Evolutionary conservation across 2,797 vertebrate genomes (phyloP), one percentile per base, ranked within the genome.

Genomic region (Arnoldichthys spilopterus): DNA sequence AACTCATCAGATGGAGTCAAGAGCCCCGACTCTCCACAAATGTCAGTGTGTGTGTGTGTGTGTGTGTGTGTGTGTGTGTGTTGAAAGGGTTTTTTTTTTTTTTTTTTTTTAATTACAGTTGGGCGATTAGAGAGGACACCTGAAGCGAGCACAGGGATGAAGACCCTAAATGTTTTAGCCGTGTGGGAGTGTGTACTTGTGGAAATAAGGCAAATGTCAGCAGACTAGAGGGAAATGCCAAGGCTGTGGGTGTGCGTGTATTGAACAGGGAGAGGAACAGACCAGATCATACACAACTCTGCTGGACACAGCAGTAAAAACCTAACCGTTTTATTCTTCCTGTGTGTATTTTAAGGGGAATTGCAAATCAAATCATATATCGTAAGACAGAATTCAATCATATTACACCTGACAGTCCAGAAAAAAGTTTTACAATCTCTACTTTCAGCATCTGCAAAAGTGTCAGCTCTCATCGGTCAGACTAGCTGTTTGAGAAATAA

Each of bases 1-100:
- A 86, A 87, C 82, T 83, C 80, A 87, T 86, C 88, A 90, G 89
- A 88, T 51, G 34, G 82, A 87, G 90, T 86, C 85, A 90, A 92
- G 81, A 88, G 79, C 83, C 69, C 79, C 86, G 88, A 76, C 51
- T 83, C 87, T 87, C 84, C 77, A 85, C 86, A 91, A 90, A 91
- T 80, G 74, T 84, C 75, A 82, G 88, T 86, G 86, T 90, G 89
- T 85, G 86, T 79, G 82, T 86, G 88, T 40, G 88, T 87, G 86
- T 90, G 89, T 85, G 86, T 79, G 82, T 86, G 88, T 40, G 88
- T 87, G 86, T 90, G 89, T 85, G 86, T 79, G 83, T 86, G 88
- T 37, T 4, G 40, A 43, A 8, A 43, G 83, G 84, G 59, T 74
- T 7, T 74, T 71, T 75, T 32, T 61, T 77, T 32, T 59, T 28